phyloP scores from a whole-genome alignment of 2,113 vertebrate species.

The Physeter macrocephalus region DNA sequence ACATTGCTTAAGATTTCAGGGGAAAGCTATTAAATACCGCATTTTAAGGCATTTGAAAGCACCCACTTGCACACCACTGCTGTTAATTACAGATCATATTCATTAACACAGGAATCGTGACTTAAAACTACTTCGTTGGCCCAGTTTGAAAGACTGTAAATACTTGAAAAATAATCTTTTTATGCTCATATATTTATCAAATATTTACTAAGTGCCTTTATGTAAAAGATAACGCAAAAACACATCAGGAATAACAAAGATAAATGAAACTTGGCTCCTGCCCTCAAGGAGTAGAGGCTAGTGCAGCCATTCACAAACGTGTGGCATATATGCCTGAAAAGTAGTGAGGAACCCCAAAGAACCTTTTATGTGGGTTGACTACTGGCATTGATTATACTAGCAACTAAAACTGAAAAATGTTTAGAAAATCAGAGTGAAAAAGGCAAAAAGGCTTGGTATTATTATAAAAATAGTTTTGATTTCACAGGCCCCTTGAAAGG shows the following conservation, averaged over 20 bases:
- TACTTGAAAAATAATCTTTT: neutral
- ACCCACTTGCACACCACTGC: neutral
- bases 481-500: neutral
- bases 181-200: neutral
- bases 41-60: neutral
- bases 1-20: neutral
- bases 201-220: neutral
- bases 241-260: neutral
- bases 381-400: neutral
- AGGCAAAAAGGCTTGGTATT: neutral
- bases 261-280: neutral
- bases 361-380: neutral
- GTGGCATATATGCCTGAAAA: neutral
- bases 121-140: slow-evolving; percentile 21
- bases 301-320: neutral
- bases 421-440: neutral
- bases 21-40: neutral
- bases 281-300: neutral
- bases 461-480: neutral
- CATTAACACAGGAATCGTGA: neutral
- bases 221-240: neutral
- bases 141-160: neutral
- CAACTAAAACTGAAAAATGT: neutral
- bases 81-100: neutral
- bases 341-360: neutral